phyloP scores from a whole-genome alignment of 2,888 invertebrate genomes.

The Orthosia gracilis region DNA sequence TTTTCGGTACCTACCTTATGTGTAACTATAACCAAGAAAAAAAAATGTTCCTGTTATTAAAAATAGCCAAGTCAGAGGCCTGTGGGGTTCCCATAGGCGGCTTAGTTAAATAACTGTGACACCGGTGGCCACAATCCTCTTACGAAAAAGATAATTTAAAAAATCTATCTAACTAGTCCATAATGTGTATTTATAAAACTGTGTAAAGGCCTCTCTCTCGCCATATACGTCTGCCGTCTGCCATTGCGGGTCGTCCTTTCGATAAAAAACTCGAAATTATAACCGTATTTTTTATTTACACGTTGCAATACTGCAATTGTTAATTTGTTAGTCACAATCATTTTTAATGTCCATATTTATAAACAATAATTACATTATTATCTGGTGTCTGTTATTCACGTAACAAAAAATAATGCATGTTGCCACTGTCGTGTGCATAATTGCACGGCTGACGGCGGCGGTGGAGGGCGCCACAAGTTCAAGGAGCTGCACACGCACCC shows the following conservation, averaged over 20 bases:
- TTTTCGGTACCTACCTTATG: background rate
- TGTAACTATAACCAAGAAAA: background rate
- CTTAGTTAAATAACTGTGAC: too few relatives aligned
- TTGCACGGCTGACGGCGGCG: slow-evolving; percentile 12
- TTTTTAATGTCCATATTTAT: slow-evolving; percentile 16
- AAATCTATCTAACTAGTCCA: background rate
- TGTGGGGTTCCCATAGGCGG: too few relatives aligned
- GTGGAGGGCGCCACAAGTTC: slow-evolving; percentile 55
- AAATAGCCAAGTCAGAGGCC: too few relatives aligned
- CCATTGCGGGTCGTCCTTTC: too few relatives aligned
- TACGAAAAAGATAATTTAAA: too few relatives aligned
- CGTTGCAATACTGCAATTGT: background rate
- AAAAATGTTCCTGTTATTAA: background rate
- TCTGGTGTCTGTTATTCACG: background rate
- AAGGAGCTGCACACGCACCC: slow-evolving; percentile 44
- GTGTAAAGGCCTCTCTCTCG: too few relatives aligned
- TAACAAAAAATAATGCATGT: slow-evolving; percentile 22
- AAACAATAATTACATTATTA: slow-evolving; percentile 21
- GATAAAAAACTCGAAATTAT: background rate
- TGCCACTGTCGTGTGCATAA: slow-evolving; percentile 39
- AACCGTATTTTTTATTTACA: background rate
- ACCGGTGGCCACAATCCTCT: too few relatives aligned
- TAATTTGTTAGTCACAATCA: background rate
- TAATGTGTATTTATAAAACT: too few relatives aligned
- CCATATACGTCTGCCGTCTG: too few relatives aligned